These are phyloP conservation scores for Pseudochirops cupreus DNA, from an alignment of 2,797 vertebrate species.

Conservation along the genomic window DNA sequence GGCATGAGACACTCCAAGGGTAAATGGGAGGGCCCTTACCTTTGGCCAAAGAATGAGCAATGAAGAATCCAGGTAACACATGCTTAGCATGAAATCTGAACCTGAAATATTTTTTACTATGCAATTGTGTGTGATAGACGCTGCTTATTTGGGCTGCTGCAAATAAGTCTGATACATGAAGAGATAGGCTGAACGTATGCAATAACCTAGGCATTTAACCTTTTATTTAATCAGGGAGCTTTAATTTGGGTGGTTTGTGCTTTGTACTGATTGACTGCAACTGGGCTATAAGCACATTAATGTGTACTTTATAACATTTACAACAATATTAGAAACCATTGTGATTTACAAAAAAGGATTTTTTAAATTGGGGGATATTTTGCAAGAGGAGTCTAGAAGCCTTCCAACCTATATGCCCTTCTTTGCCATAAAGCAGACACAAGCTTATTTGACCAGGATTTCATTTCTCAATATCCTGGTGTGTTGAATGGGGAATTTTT, in stretches of 20 bases:
- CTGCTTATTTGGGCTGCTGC: background rate
- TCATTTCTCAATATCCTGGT: background rate
- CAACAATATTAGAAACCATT: background rate
- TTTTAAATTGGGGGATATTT: background rate
- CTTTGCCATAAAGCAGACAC: background rate
- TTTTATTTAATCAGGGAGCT: background rate
- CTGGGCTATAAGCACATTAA: background rate
- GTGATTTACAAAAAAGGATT: background rate
- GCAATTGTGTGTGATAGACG: background rate
- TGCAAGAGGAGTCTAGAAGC: background rate
- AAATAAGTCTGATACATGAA: background rate
- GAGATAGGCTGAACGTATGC: background rate
- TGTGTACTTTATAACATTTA: background rate
- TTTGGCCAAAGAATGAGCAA: background rate
- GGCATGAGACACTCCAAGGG: background rate
- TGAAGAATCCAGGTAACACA: background rate
- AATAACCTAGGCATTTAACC: background rate
- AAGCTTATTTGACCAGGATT: background rate
- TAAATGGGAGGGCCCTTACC: background rate
- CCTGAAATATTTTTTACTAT: background rate
- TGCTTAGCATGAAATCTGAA: background rate
- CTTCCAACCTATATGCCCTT: background rate
- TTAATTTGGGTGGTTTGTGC: background rate
- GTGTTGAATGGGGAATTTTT: background rate
- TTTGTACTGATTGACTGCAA: background rate